Evolutionary conservation across 2,113 vertebrate species (phyloP), one percentile per base, ranked within the genome.

Genomic region (Progne subis): DNA sequence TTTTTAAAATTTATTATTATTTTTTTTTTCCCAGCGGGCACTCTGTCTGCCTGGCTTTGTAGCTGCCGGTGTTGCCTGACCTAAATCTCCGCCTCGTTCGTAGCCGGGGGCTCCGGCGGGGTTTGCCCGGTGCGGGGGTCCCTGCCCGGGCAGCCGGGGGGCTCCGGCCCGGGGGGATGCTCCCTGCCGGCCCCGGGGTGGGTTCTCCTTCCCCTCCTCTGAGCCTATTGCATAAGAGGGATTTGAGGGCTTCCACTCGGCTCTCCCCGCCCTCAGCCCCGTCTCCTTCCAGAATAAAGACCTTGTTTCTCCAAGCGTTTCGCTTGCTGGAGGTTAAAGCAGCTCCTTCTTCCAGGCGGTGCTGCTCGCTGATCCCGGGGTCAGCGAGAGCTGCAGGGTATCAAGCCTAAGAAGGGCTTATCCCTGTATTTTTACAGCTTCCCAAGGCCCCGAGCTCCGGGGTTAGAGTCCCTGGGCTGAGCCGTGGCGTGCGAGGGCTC

Each of bases 201-300:
- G 37, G 37, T 37, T 16, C 49, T 14, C 11, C 1, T 11, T 6
- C 14, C 16, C 6, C 16, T 79, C 41, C 20, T 6, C 3, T 19
- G n/a, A 92, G 9, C 80, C 69, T 59, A 11, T 93, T 97, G 92
- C 60, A 5, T 95, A 95, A 95, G 67, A 77, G n/a, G 78, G 77
- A 91, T 95, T 90, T 95, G 64, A 74, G 50, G 50, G 67, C 46
- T 88, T 52, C 61, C 86, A 20, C 41, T 53, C 9, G 9, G 2
- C 46, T 82, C 4, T 0, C 23, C 8, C 12, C 34, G 15, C 0
- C 1, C 5, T 8, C 4, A 6, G 0, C 2, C 8, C 14, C 5
- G 2, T 8, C 23, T 28, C 11, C 70, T 55, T 56, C 12, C 44
- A 70, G 52, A 72, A 65, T 74, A 75, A 94, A 78, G 76, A n/a